These are phyloP conservation scores for Macaca nemestrina DNA, from an alignment of 2,113 vertebrate species.

Conservation along the genomic window DNA sequence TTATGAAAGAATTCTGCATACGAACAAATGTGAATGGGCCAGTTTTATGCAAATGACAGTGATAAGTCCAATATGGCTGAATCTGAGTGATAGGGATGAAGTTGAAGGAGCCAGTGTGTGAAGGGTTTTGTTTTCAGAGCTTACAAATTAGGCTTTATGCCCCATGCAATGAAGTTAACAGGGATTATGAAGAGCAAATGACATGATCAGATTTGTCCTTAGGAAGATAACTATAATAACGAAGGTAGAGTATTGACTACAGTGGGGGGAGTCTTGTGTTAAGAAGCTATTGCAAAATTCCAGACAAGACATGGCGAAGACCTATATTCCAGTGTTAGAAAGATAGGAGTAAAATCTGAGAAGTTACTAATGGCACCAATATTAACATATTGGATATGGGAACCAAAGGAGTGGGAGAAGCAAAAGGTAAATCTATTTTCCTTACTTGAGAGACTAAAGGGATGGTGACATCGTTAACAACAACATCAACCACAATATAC, in stretches of 20 bases:
- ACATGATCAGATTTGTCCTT: background rate
- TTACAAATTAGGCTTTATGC: background rate
- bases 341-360: background rate
- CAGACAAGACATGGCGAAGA: background rate
- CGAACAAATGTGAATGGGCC: background rate
- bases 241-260: background rate
- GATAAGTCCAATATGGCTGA: background rate
- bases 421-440: background rate
- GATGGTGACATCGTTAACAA: background rate
- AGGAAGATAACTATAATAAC: background rate
- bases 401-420: background rate
- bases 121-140: background rate
- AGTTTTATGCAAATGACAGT: background rate
- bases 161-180: background rate
- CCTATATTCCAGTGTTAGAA: background rate
- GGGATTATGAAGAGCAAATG: background rate
- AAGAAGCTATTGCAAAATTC: background rate
- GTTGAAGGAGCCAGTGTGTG: background rate
- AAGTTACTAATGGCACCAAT: background rate
- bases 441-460: background rate
- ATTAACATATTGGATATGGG: background rate
- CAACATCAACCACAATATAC: background rate
- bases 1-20: background rate
- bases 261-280: background rate
- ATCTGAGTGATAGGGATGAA: background rate